Evolutionary conservation across 2,113 vertebrate species (phyloP), one percentile per base, ranked within the genome.

Genomic region (Alexandromys fortis): DNA sequence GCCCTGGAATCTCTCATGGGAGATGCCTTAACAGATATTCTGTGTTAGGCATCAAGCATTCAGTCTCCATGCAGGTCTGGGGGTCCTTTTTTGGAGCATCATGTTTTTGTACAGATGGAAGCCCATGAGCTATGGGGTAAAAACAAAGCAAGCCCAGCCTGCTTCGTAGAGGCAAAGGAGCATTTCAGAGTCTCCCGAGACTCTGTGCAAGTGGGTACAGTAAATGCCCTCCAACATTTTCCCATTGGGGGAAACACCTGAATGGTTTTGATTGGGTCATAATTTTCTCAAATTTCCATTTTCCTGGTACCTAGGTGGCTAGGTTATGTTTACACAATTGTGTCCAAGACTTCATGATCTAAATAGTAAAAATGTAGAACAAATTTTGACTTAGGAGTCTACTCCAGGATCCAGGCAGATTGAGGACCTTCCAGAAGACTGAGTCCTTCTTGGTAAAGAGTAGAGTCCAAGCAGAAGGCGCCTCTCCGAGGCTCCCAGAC

Each of bases 251-350:
- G 19, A 87, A 91, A 76, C 58, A 88, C 21, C 30, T 72, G 33
- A 47, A 33, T 30, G 2, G 67, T 83, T 85, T 61, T 90, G 45
- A 19, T 92, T 89, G 45, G 21, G 19, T 38, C 55, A 45, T 24
- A 87, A 19, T 93, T 95, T 92, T 24, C 28, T 72, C 77, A 94
- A 96, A 38, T n/a, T 52, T 76, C 45, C 3, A 5, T 24, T 45
- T 49, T 95, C 45, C 83, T 78, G 35, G n/a, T 89, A 91, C 86
- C 35, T 4, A 63, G 28, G 47, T 85, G 38, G 24, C 45, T 63
- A 28, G 52, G 78, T 21, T 88, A 5, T 89, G 47, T 91, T 95
- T 75, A 47, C 38, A 7, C 22, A 89, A 86, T 82, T 24, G 8
- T 94, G 35, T 94, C 42, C 0, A 7, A 1, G 3, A 52, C 2